Evolutionary conservation across 2,888 invertebrate genomes (phyloP), one percentile per base, ranked within the genome.

Genomic region (Erebia aethiops): DNA sequence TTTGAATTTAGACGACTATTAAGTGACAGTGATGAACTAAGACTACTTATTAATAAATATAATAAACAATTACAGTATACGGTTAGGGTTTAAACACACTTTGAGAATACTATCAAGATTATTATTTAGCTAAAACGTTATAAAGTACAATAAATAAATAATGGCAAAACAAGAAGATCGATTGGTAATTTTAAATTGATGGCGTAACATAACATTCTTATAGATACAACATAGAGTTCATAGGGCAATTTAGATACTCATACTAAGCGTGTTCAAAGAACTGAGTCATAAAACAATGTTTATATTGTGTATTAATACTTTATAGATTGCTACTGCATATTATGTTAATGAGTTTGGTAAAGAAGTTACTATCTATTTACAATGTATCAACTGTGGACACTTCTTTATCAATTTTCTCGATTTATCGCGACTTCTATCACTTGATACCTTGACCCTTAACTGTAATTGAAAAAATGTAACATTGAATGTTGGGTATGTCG

Each of bases 11-110:
- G 5, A 46, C 46, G 11, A 54, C 46, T 13, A 14, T 21, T 57
- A 21, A 26, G 56, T 64, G 51, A 71, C 79, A 26, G 26, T 26
- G 26, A 26, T 26, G 26, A 26, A 26, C 21, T 21, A 26, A 26
- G 1, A 26, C 1, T 26, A 26, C 26, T 26, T 26, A 4, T 26
- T 26, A 26, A 76, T 65, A 74, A 74, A 46, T 77, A 43, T 7
- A 63, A 3, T 56, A 66, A 52, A 65, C 49, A 49, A 72, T 66
- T 70, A 70, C 67, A 46, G 67, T 67, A 49, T n/a, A 46, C 8
- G 4, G 14, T 13, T 46, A 16, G 60, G 13, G 2, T 26, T 54
- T 46, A 26, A n/a, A 46, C 21, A 61, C 26, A 57, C 26, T 21
- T 1, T 5, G 2, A 52, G 9, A 16, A 52, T 8, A 9, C 2